Evolutionary conservation across 2,113 vertebrate species (phyloP), one percentile per base, ranked within the genome.

Genomic region (Aramus guarauna): DNA sequence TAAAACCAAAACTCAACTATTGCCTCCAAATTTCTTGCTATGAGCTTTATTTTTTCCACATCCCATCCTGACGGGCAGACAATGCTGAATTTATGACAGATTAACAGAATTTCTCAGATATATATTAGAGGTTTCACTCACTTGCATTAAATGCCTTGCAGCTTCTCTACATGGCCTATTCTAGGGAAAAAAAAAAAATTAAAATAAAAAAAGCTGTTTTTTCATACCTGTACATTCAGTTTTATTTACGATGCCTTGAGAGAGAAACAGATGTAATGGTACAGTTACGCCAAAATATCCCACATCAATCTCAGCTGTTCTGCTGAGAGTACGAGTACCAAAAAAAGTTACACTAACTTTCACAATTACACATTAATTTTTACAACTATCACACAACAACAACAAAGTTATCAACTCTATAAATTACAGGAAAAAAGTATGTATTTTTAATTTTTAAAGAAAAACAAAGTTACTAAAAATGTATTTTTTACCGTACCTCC

Each of bases 201-300:
- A 24, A 52, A 30, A 47, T 19, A 58, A 27, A 8, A 36, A 71
- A 58, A 83, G 8, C 36, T 52, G 5, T 2, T 59, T 19, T 73
- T n/a, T 55, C 77, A 72, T 96, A 97, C 66, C 88, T 55, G 71
- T 76, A 52, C 22, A 80, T 52, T 85, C 69, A 86, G 50, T 69
- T 95, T 95, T 78, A 96, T 93, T 97, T 90, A 93, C 85, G 89
- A 32, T 60, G 64, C 83, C 77, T 81, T 84, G 67, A 87, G 27
- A 84, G 52, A 87, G 53, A 85, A 41, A 94, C 68, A 75, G 71
- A 79, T 4, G 1, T 62, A 59, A 60, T 5, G 21, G 29, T 81
- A 72, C 76, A 81, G 36, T 63, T 56, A 56, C 21, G 1, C 13
- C 58, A 85, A 85, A 73, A 19, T 43, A 92, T 56, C 23, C 64